Evolutionary conservation across 2,113 vertebrate species (phyloP).

Genomic region (Hippocampus mohnikei): DNA sequence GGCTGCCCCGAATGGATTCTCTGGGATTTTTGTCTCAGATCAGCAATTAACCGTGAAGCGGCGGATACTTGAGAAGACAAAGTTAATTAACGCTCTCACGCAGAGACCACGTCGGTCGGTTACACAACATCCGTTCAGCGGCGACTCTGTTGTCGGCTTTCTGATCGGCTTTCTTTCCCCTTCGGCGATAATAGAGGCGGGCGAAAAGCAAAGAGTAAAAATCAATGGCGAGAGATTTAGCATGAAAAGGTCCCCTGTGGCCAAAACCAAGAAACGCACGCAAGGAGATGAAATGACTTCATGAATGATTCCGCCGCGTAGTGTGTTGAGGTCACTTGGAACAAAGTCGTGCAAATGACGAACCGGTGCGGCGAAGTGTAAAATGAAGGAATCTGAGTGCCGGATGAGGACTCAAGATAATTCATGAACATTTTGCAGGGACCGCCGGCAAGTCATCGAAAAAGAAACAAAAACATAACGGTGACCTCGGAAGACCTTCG

Average conservation of each 20-base stretch:
- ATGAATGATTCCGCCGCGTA: slow-evolving; percentile 7
- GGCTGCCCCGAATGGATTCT: slow-evolving; percentile 16
- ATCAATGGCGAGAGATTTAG: slow-evolving; percentile 10
- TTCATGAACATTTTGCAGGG: not conserved
- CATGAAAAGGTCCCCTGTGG: slow-evolving; percentile 27
- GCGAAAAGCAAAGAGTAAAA: slow-evolving; percentile 12
- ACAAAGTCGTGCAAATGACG: slow-evolving; percentile 26
- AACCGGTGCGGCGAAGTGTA: slow-evolving; percentile 3
- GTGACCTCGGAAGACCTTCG: not conserved
- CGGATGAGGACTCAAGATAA: slow-evolving; percentile 2
- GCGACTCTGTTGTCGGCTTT: slow-evolving; percentile 15
- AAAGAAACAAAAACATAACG: no score
- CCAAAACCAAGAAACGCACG: slow-evolving; percentile 32
- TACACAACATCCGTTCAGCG: not conserved
- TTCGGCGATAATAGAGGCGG: not conserved
- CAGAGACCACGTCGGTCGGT: not conserved
- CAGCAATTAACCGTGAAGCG: slow-evolving; percentile 38
- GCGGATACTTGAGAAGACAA: slow-evolving; percentile 14
- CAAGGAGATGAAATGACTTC: slow-evolving; percentile 22
- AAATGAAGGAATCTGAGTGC: slow-evolving; percentile 5
- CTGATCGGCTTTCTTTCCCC: slow-evolving; percentile 11
- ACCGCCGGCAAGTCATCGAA: not conserved
- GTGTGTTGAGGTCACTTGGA: slow-evolving; percentile 18
- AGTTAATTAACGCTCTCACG: not conserved
- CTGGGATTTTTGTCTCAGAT: slow-evolving; percentile 26